These are phyloP conservation scores for Tipula vernalis DNA, from an alignment of 2,888 invertebrate species.

Conservation along the genomic window DNA sequence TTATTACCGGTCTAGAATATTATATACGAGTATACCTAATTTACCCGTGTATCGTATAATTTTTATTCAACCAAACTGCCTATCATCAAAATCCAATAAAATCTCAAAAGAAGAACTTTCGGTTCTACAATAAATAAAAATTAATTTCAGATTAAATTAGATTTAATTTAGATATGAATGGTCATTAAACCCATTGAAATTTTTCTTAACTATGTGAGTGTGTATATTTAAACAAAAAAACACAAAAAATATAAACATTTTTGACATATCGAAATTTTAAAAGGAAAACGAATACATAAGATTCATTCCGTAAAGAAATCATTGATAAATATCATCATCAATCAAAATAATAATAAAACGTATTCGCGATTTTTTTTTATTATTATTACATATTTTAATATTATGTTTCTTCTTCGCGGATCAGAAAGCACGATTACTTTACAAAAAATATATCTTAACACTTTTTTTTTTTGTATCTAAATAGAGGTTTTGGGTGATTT, in stretches of 20 bases:
- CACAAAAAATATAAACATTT: background rate
- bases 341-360: background rate
- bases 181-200: background rate
- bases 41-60: background rate
- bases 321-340: background rate
- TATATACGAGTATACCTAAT: background rate
- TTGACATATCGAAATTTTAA: background rate
- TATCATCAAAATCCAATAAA: background rate
- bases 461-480: background rate
- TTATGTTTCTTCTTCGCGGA: background rate
- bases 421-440: background rate
- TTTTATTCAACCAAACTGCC: background rate
- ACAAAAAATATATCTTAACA: background rate
- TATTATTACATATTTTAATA: background rate
- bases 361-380: background rate
- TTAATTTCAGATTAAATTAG: background rate
- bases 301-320: background rate
- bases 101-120: background rate
- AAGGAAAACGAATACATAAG: background rate
- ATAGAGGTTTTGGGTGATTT: background rate
- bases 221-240: no score
- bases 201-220: background rate
- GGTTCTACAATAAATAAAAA: background rate
- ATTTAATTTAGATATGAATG: background rate
- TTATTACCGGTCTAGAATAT: background rate